A percentile compares a stretch with the other conserved stretches of the same genome.
phyloP scores from a whole-genome alignment of 2,797 vertebrate genomes.

The Smutsia temminckii region DNA sequence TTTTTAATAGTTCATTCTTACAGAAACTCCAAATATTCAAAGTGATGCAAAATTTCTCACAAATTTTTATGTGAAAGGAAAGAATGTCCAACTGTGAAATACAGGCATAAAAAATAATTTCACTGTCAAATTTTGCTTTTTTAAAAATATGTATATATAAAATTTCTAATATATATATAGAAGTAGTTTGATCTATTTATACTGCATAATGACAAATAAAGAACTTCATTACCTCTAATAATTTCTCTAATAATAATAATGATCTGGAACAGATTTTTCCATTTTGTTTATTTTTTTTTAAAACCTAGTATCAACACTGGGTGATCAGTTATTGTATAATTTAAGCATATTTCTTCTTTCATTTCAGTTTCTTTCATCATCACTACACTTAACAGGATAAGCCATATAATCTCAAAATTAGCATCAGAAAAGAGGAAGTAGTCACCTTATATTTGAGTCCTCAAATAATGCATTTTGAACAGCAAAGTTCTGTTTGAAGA shows the following conservation, averaged over 20 bases:
- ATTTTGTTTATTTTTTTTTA: neutral
- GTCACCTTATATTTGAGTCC: neutral
- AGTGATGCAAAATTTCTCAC: neutral
- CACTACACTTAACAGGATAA: constrained; percentile 42
- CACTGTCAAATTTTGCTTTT: constrained; percentile 38
- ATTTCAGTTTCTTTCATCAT: constrained; percentile 22
- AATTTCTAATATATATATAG: neutral
- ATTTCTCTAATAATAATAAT: constrained; percentile 25
- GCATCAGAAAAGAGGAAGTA: constrained; percentile 4
- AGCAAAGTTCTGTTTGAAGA: constrained; percentile 45
- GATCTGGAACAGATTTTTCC: neutral
- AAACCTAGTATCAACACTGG: neutral
- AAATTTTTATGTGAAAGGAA: constrained; percentile 31
- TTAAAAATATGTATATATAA: neutral
- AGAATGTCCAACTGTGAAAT: constrained; percentile 34
- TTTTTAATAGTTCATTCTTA: constrained; percentile 12
- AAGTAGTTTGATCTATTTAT: neutral
- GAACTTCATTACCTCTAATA: neutral
- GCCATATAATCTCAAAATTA: constrained; percentile 46
- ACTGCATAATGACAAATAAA: neutral
- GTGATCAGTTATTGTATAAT: neutral
- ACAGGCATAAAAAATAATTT: constrained; percentile 41
- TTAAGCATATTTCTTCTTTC: neutral
- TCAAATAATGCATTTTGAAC: constrained; percentile 43
- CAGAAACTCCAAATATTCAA: neutral